phyloP scores from a whole-genome alignment of 1,140 invertebrate genomes.

The Sitophilus oryzae region DNA sequence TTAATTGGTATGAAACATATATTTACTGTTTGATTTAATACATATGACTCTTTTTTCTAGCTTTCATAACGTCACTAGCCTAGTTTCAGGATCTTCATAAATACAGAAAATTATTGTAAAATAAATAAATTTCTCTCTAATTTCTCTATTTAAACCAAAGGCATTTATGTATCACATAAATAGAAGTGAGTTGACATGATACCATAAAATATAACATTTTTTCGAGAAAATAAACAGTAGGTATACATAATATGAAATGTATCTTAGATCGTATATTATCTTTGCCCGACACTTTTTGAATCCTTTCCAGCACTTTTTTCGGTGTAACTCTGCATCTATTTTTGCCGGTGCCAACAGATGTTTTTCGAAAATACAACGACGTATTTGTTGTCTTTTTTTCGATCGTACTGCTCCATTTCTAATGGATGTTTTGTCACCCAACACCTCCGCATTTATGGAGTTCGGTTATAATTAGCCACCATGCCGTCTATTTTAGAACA shows the following conservation, averaged over 20 bases:
- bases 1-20: no score
- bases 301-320: neutral
- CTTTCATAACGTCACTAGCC: no score
- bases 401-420: conserved; percentile 7
- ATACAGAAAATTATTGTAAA: no score
- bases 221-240: no score
- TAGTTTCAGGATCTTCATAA: no score
- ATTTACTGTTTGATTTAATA: no score
- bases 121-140: no score
- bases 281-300: neutral
- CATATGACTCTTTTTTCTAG: no score
- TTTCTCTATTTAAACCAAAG: no score
- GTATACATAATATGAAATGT: neutral
- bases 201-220: no score
- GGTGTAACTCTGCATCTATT: conserved; percentile 4
- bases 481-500: conserved; percentile 19
- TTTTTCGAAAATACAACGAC: conserved; percentile 19
- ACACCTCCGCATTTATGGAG: conserved; percentile 25
- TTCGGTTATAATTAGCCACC: conserved; percentile 16
- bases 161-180: no score
- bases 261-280: neutral
- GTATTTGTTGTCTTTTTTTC: conserved; percentile 8
- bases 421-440: conserved; percentile 24
- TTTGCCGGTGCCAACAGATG: conserved; percentile 11
- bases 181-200: no score